These are phyloP conservation scores for Morelia viridis DNA, from an alignment of 2,797 vertebrate species.

Conservation along the genomic window DNA sequence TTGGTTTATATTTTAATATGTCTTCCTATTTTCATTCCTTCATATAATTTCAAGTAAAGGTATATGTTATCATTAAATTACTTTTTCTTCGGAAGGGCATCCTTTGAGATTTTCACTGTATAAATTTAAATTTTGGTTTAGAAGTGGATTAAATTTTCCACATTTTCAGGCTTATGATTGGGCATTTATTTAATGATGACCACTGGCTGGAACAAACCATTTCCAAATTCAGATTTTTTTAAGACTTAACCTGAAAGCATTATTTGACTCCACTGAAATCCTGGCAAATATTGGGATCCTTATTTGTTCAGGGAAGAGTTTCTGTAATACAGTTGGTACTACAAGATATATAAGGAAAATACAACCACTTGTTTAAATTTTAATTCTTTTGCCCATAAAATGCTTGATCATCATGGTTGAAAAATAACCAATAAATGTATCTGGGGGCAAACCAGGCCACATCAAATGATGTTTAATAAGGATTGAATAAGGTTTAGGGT, in stretches of 20 bases:
- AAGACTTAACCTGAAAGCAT: not conserved
- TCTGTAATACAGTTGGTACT: not conserved
- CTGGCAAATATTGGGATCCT: not conserved
- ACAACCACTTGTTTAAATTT: not conserved
- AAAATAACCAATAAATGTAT: not conserved
- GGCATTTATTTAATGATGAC: not conserved
- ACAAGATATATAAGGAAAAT: not conserved
- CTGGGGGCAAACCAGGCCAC: too few relatives aligned
- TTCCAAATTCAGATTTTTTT: not conserved
- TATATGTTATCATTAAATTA: not conserved
- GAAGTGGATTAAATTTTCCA: not conserved
- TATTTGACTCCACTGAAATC: not conserved
- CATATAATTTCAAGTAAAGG: not conserved
- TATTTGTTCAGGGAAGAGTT: not conserved
- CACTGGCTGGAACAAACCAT: not conserved
- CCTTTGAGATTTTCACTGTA: not conserved
- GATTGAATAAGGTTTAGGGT: too few relatives aligned
- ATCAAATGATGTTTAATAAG: too few relatives aligned
- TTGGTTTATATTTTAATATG: not conserved
- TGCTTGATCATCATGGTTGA: not conserved
- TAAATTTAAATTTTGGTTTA: not conserved
- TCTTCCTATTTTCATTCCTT: not conserved
- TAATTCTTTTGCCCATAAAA: not conserved
- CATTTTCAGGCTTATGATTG: not conserved
- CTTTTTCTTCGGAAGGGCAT: not conserved